phyloP scores from a whole-genome alignment of 2,113 vertebrate genomes.

The Rhinopomastus cyanomelas region DNA sequence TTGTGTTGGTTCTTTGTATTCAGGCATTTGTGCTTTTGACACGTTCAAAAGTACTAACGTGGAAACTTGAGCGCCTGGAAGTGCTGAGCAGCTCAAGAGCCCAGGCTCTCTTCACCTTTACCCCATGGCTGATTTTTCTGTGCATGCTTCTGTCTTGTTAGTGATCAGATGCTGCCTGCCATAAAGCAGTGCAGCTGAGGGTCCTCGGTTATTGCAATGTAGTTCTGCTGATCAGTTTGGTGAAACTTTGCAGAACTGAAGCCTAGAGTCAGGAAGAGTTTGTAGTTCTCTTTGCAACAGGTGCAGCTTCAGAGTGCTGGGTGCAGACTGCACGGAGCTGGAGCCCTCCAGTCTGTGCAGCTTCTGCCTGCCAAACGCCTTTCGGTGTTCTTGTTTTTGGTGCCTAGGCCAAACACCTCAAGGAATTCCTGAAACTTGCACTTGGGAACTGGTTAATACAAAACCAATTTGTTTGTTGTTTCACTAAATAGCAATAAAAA shows the following conservation, averaged over 20 bases:
- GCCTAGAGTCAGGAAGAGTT: neutral
- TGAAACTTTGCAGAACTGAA: neutral
- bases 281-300: neutral
- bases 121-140: neutral
- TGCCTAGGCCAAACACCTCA: neutral
- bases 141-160: neutral
- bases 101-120: slow-evolving; percentile 3
- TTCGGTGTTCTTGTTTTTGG: neutral
- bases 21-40: neutral
- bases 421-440: neutral
- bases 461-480: neutral
- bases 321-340: neutral
- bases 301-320: neutral
- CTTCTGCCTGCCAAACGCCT: neutral
- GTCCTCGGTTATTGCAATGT: neutral
- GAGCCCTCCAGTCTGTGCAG: neutral
- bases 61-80: neutral
- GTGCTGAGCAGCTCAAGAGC: neutral
- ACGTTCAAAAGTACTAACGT: neutral
- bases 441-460: neutral
- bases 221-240: neutral
- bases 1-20: neutral
- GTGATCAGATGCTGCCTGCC: neutral
- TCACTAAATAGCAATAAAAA: neutral
- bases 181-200: neutral